These are phyloP conservation scores for Drosophila cyrtoloma DNA, from an alignment of 2,888 invertebrate species.

Conservation along the genomic window DNA sequence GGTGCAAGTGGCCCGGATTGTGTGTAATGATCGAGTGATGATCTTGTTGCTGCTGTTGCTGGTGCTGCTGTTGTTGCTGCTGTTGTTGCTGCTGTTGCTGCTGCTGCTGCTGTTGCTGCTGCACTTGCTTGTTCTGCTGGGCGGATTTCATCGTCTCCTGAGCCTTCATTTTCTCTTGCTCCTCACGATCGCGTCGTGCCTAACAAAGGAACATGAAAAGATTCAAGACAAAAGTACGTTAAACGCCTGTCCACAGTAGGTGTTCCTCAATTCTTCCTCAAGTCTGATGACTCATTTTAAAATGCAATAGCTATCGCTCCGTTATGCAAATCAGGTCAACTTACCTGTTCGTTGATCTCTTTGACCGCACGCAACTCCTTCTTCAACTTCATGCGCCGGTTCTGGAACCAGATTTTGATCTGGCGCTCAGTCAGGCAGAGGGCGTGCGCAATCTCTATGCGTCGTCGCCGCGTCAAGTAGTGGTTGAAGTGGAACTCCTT, in stretches of 20 bases:
- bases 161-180: conserved; percentile 96
- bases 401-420: conserved; percentile 99
- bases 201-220: conserved; percentile 32
- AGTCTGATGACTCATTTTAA: not conserved
- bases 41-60: conserved; percentile 83
- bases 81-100: conserved; percentile 82
- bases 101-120: conserved; percentile 83
- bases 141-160: conserved; percentile 95
- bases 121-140: conserved; percentile 89
- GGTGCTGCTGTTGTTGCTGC: conserved; percentile 81
- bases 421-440: conserved; percentile 98
- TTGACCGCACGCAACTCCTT: conserved; percentile 97
- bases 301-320: not conserved
- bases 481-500: conserved; percentile 99
- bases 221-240: conserved; percentile 10
- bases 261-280: too few relatives aligned
- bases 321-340: conserved; percentile 40
- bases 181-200: conserved; percentile 95
- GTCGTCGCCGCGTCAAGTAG: conserved; percentile 96
- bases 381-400: conserved; percentile 98
- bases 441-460: conserved; percentile 98
- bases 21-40: conserved; percentile 85
- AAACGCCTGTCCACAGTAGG: not conserved
- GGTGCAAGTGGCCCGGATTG: conserved; percentile 85
- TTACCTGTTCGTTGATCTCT: conserved; percentile 95